Percentiles rank a stretch among this genome's conserved stretches.
Evolutionary conservation across 2,888 invertebrate genomes (phyloP).

Genomic region (Gibbula magus): DNA sequence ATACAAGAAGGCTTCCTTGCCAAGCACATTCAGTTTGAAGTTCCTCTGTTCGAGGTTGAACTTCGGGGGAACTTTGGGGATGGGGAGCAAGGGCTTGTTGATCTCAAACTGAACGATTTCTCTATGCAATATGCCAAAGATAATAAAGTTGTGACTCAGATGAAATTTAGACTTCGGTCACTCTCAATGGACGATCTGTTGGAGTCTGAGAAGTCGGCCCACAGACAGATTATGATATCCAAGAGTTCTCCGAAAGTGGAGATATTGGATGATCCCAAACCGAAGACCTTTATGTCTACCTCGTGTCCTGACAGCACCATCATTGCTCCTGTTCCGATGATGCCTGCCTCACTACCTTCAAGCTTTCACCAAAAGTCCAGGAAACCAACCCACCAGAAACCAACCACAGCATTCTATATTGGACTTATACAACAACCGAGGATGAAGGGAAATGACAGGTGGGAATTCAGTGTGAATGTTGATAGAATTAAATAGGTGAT

Average conservation of each 20-base stretch:
- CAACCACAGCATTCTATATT: neutral
- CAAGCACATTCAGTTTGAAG: constrained; percentile 65
- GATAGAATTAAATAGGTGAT: neutral
- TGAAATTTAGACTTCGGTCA: constrained; percentile 85
- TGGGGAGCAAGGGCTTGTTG: constrained; percentile 80
- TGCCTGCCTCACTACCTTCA: constrained; percentile 75
- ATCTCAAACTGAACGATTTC: constrained; percentile 89
- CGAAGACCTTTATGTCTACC: constrained; percentile 81
- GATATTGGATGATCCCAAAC: constrained; percentile 31
- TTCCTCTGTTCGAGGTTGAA: constrained; percentile 69
- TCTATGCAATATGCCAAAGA: constrained; percentile 84
- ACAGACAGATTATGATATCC: constrained; percentile 85
- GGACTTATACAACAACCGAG: neutral
- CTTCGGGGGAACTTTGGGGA: constrained; percentile 72
- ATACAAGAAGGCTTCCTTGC: constrained; percentile 43
- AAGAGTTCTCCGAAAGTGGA: constrained; percentile 41
- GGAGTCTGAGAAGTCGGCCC: constrained; percentile 85
- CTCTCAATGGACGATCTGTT: constrained; percentile 93
- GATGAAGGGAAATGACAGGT: neutral
- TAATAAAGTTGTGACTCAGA: constrained; percentile 83
- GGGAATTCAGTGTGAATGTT: neutral
- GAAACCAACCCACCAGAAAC: neutral
- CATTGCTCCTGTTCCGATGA: constrained; percentile 76
- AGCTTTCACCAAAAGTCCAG: constrained; percentile 60
- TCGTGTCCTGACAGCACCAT: constrained; percentile 83